Conservation (phyloP, 2,113 vertebrate species). For the Malaclemys terrapin region DNA sequence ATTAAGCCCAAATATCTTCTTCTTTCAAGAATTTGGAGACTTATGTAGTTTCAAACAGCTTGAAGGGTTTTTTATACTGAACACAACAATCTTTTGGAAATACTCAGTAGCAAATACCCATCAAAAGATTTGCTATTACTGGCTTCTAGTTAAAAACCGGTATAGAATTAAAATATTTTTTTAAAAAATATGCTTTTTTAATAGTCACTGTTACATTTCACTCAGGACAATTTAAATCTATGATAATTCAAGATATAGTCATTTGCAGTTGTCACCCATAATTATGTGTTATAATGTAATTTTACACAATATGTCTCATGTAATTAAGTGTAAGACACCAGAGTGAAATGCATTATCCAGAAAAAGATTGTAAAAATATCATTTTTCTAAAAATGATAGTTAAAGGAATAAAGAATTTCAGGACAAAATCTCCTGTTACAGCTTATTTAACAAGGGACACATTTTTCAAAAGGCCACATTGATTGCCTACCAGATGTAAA, state of each 20-base stretch:
- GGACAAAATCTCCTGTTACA: rapidly evolving
- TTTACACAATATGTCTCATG: background rate
- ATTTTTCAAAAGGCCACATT: background rate
- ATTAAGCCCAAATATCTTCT: background rate
- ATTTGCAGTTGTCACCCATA: background rate
- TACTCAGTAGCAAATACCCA: background rate
- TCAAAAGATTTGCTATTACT: rapidly evolving
- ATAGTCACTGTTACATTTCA: too few relatives aligned
- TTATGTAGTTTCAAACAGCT: background rate
- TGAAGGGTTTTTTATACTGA: rapidly evolving
- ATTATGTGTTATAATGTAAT: background rate
- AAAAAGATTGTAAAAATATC: background rate
- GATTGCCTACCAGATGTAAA: background rate
- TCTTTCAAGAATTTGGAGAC: background rate
- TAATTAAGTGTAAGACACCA: background rate
- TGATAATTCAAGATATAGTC: background rate
- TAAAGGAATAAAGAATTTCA: rapidly evolving
- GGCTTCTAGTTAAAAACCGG: background rate
- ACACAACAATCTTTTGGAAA: background rate
- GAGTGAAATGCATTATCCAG: background rate
- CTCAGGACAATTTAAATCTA: too few relatives aligned
- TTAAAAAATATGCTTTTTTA: background rate
- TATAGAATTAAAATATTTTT: background rate
- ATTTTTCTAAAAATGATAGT: rapidly evolving
- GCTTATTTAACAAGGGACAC: background rate